Conservation (phyloP, 2,888 invertebrate species). For the Pandemis heparana region DNA sequence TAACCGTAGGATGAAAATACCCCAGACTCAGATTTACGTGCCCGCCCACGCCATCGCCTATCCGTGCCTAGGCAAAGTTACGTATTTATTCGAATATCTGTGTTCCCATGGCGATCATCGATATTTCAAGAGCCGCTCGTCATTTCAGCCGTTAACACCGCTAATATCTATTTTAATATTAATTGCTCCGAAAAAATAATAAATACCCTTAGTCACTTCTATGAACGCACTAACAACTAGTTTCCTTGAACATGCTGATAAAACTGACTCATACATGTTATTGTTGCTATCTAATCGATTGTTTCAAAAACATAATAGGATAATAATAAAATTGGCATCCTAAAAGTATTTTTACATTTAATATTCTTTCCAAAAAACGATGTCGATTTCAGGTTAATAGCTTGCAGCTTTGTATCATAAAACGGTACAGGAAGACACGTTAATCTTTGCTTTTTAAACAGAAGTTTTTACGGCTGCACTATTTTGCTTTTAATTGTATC, state of each 20-base stretch:
- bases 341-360: neutral
- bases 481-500: neutral
- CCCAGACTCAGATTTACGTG: slow-evolving; percentile 59
- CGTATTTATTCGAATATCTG: slow-evolving; percentile 57
- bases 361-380: neutral
- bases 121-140: slow-evolving; percentile 48
- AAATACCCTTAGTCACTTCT: slow-evolving; percentile 4
- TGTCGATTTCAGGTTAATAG: slow-evolving; percentile 12
- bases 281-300: neutral
- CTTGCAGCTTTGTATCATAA: slow-evolving; percentile 16
- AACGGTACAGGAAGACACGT: neutral
- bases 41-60: slow-evolving; percentile 60
- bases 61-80: slow-evolving; percentile 50
- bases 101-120: slow-evolving; percentile 59
- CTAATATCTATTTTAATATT: slow-evolving; percentile 36
- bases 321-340: neutral
- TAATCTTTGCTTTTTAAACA: neutral
- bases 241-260: neutral
- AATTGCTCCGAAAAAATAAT: slow-evolving; percentile 20
- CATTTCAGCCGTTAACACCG: slow-evolving; percentile 46
- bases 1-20: slow-evolving; percentile 62
- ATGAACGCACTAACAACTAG: neutral
- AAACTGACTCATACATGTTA: neutral
- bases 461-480: neutral
- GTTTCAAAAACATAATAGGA: neutral